Percentiles rank a stretch among this genome's conserved stretches.
Conservation (phyloP, 2,113 vertebrate genomes). For the Megaceryle maxima region DNA sequence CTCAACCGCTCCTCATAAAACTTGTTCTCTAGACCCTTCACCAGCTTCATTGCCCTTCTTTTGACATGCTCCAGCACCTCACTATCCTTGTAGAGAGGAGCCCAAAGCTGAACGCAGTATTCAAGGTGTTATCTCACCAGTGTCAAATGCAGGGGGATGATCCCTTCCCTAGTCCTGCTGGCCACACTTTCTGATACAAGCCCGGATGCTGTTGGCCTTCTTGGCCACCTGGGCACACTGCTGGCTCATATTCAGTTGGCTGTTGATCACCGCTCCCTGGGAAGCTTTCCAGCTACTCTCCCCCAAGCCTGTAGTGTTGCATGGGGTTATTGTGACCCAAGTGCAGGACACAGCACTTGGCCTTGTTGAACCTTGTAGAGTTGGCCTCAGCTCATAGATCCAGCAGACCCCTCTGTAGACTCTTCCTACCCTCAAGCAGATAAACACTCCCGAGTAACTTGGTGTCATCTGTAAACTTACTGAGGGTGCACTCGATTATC, state of each 20-base stretch:
- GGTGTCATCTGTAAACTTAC: not conserved
- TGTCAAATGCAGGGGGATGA: not conserved
- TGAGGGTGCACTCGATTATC: accelerated
- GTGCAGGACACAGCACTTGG: not conserved
- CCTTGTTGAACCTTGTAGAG: not conserved
- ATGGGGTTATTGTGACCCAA: not conserved
- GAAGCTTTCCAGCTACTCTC: not conserved
- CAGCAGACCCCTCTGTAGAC: not conserved
- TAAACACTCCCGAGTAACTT: accelerated
- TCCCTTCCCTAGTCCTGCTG: not conserved
- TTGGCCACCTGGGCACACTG: not conserved
- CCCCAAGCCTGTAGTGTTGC: accelerated
- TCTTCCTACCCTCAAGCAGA: not conserved
- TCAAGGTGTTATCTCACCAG: not conserved
- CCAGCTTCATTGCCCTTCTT: not conserved
- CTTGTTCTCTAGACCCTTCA: not conserved
- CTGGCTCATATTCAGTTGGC: not conserved
- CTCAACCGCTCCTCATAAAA: not conserved
- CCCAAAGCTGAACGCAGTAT: not conserved
- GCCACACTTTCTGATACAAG: not conserved
- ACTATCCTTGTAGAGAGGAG: not conserved
- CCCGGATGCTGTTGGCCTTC: not conserved
- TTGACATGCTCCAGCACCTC: not conserved
- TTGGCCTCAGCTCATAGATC: not conserved
- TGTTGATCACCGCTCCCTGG: not conserved